phyloP scores from a whole-genome alignment of 1,140 invertebrate species.

The Venustaconcha ellipsiformis region DNA sequence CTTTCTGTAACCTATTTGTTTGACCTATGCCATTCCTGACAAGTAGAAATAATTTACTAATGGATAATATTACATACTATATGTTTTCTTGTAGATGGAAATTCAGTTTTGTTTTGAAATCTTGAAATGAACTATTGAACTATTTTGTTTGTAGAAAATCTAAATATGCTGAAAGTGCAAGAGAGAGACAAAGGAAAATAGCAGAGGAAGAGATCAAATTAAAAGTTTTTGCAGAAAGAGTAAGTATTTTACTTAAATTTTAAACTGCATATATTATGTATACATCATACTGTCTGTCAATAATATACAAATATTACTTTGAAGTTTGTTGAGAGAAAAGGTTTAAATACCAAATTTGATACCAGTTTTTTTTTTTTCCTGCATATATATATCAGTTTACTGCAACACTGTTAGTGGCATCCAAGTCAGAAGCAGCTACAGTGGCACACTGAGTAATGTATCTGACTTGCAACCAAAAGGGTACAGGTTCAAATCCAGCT shows the following conservation, averaged over 20 bases:
- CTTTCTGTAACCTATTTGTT: no score
- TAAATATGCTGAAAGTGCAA: conserved; percentile 33
- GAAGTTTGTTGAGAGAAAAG: neutral
- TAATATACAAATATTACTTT: neutral
- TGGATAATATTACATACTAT: no score
- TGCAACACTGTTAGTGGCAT: neutral
- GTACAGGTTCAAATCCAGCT: no score
- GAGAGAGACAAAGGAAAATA: conserved; percentile 44
- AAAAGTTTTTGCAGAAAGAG: conserved; percentile 45
- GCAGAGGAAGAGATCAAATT: conserved; percentile 44
- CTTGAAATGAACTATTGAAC: no score
- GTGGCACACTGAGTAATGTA: no score
- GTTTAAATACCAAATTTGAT: neutral
- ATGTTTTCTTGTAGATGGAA: no score
- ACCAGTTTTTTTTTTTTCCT: neutral
- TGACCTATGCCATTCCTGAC: no score
- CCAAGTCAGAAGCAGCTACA: neutral
- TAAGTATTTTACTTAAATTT: conserved; percentile 17
- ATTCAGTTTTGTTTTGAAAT: no score
- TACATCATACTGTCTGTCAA: neutral
- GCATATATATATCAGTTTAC: neutral
- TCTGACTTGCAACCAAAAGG: no score
- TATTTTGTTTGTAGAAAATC: conserved; percentile 35
- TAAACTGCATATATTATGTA: neutral
- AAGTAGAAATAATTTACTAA: no score